phyloP scores from a whole-genome alignment of 2,888 invertebrate species.

The Chrysotoxum bicinctum region DNA sequence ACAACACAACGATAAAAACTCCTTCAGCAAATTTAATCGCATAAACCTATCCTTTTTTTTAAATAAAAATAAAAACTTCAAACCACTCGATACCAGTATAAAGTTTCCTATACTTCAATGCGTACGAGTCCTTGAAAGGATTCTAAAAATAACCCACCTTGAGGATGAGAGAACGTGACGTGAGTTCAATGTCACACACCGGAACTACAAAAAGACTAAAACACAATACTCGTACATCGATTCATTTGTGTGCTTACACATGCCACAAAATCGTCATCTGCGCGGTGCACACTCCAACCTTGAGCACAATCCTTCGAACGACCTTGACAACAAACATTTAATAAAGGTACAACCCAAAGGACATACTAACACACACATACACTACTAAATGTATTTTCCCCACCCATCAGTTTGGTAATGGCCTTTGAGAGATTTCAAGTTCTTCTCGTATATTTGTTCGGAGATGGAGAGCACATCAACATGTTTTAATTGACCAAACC shows the following conservation, averaged over 20 bases:
- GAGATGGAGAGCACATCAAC: conserved; percentile 33
- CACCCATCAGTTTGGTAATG: conserved; percentile 44
- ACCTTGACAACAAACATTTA: conserved; percentile 61
- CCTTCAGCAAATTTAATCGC: neutral
- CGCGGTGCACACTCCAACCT: conserved; percentile 50
- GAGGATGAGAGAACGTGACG: conserved; percentile 59
- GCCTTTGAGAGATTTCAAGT: conserved; percentile 60
- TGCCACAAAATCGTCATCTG: conserved; percentile 41
- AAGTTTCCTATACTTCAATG: neutral
- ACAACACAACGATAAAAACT: neutral
- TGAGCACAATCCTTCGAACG: conserved; percentile 62
- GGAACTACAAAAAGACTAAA: conserved; percentile 62
- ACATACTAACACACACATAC: neutral
- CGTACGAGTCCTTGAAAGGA: conserved; percentile 58
- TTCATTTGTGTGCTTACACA: neutral
- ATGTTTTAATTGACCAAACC: conserved; percentile 55
- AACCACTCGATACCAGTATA: neutral
- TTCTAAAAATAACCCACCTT: conserved; percentile 62
- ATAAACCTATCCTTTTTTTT: neutral
- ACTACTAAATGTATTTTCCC: neutral
- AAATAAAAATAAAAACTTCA: neutral
- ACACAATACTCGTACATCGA: conserved; percentile 32
- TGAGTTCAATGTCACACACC: conserved; percentile 72
- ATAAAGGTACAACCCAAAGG: conserved; percentile 32
- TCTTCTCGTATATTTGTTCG: conserved; percentile 4